Base-by-base conservation (phyloP, 1,140 invertebrate genomes). In the Pissodes strobi region DNA sequence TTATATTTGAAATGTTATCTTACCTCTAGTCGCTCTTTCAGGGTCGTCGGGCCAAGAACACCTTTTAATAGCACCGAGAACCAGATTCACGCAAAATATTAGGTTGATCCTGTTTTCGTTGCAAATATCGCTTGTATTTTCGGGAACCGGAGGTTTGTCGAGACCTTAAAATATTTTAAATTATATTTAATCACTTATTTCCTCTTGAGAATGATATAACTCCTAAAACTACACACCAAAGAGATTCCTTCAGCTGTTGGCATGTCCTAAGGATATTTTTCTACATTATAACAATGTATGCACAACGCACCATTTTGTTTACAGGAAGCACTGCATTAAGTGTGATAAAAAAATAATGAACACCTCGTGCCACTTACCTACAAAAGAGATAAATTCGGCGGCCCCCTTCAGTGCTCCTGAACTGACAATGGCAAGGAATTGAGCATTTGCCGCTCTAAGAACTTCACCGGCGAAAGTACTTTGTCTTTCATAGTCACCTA, bases 401-500 rank as follows among this genome's bases (percentile, higher is more conserved):
- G 85, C 86, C 22, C 84, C 85, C 74, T 84, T 75, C 85, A 78
- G 84, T 74, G 84, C 76, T 74, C 83, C 71, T 25, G 79, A 58
- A 66, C 66, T 70, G 10, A 79, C 82, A 25, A 91, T 83, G 12
- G 80, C 72, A 2, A 86, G 71, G 59, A 69, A 69, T 9, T 86
- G 85, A 2, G 76, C 70, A 9, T 83, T 81, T 1, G 84, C 85
- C 37, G 87, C 86, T 10, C 80, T 76, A 37, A 92, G 80, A 9
- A 94, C 86, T 79, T 93, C 89, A n/a, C 87, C 86, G 2, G 95
- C 87, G 67, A 94, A 93, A 17, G 83, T 80, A 18, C 87, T 88
- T 75, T 96, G 93, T 2, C 90, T 84, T 62, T 93, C 88, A 75
- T 91, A 95, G 78, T 95, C 90, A 74, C 90, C 88, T 62, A 72